Conservation (phyloP, 2,113 vertebrate genomes). For the Otolemur garnettii region DNA sequence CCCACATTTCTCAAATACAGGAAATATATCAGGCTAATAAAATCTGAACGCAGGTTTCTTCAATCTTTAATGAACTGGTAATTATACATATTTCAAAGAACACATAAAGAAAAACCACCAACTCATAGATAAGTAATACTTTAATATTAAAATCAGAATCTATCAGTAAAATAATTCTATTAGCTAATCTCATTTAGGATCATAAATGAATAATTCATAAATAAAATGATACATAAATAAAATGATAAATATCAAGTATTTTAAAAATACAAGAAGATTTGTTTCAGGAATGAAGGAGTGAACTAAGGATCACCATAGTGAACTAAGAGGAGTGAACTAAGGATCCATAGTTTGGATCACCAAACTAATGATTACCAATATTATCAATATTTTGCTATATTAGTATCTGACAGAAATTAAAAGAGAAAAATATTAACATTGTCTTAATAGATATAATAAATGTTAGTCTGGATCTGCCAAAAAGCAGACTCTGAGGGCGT, state of each 20-base stretch:
- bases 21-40: neutral
- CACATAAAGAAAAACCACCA: neutral
- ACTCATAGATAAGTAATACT: neutral
- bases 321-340: too few species aligned
- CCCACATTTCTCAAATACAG: neutral
- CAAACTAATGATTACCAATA: too few species aligned
- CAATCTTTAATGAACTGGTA: neutral
- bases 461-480: neutral
- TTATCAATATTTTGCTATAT: neutral
- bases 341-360: too few species aligned
- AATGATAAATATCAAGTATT: neutral
- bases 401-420: neutral
- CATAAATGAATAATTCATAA: conserved; percentile 33
- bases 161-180: neutral
- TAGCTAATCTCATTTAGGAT: neutral
- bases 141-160: neutral
- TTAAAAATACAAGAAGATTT: conserved; percentile 8
- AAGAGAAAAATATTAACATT: neutral
- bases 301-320: too few species aligned
- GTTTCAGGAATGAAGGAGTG: neutral
- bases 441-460: neutral
- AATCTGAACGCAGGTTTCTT: neutral
- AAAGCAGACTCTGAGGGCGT: neutral
- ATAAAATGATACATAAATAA: neutral
- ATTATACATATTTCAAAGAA: conserved; percentile 25